These are phyloP conservation scores for Saturnia japonica DNA, from an alignment of 2,888 invertebrate genomes.

Conservation along the genomic window DNA sequence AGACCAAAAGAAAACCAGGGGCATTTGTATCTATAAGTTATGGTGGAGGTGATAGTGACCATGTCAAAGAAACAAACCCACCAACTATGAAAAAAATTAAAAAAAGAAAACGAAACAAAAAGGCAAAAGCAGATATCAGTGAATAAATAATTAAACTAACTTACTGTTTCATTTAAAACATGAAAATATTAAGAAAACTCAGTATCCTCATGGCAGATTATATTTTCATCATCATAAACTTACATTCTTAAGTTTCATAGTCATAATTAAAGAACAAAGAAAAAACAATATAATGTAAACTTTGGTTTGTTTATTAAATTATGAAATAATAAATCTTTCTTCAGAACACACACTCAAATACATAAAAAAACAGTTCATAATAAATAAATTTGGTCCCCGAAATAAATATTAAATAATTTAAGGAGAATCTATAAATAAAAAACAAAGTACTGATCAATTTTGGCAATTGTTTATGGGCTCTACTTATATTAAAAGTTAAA, in stretches of 20 bases:
- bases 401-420: slow-evolving; percentile 79
- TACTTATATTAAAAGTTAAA: slow-evolving; percentile 66
- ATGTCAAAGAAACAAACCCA: slow-evolving; percentile 37
- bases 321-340: slow-evolving; percentile 76
- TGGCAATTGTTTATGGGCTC: slow-evolving; percentile 78
- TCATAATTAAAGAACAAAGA: slow-evolving; percentile 58
- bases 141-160: slow-evolving; percentile 9
- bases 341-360: slow-evolving; percentile 76
- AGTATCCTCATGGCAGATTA: slow-evolving; percentile 60
- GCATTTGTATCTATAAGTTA: slow-evolving; percentile 70
- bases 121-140: slow-evolving; percentile 36
- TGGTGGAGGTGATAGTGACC: slow-evolving; percentile 53
- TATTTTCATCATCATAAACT: slow-evolving; percentile 59
- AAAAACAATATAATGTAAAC: slow-evolving; percentile 76
- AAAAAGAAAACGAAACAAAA: slow-evolving; percentile 64
- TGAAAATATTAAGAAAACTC: slow-evolving; percentile 45
- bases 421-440: slow-evolving; percentile 67
- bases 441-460: slow-evolving; percentile 79
- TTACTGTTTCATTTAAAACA: slow-evolving; percentile 12
- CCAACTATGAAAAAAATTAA: slow-evolving; percentile 62
- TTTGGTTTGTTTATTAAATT: slow-evolving; percentile 81
- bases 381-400: slow-evolving; percentile 82
- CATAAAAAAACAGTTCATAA: slow-evolving; percentile 74
- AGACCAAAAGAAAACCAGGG: slow-evolving; percentile 60
- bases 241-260: slow-evolving; percentile 59